A percentile compares a stretch with the other conserved stretches of the same genome.
phyloP scores from a whole-genome alignment of 2,113 vertebrate species.

The Sander lucioperca region DNA sequence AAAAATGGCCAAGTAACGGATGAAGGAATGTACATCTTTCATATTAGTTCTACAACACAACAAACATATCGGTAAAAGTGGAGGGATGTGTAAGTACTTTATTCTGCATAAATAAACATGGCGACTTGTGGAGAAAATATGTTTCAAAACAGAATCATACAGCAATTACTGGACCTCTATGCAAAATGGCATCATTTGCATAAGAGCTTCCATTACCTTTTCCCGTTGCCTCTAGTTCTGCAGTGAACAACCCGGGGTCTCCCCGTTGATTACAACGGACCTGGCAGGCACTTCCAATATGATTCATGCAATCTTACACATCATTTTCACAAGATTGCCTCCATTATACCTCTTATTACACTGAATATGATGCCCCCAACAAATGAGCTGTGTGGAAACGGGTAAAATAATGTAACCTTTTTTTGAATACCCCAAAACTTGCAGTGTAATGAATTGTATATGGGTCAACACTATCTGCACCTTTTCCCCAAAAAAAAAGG shows the following conservation, averaged over 20 bases:
- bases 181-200: slow-evolving; percentile 44
- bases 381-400: slow-evolving; percentile 30
- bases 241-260: slow-evolving; percentile 33
- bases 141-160: slow-evolving; percentile 32
- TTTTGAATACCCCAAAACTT: not conserved
- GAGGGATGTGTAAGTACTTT: not conserved
- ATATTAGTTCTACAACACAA: not conserved
- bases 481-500: not conserved
- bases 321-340: slow-evolving; percentile 55
- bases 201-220: slow-evolving; percentile 21
- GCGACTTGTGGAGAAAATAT: slow-evolving; percentile 9
- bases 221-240: slow-evolving; percentile 13
- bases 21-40: too few relatives aligned
- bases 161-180: slow-evolving; percentile 37
- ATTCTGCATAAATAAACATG: slow-evolving; percentile 28
- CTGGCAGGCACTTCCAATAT: slow-evolving; percentile 29
- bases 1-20: too few relatives aligned
- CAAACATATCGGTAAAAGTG: not conserved
- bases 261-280: slow-evolving; percentile 48
- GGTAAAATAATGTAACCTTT: slow-evolving; percentile 4
- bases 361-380: not conserved
- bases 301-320: slow-evolving; percentile 61
- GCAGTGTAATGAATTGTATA: not conserved
- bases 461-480: not conserved
- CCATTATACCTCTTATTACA: slow-evolving; percentile 51